Evolutionary conservation across 2,888 invertebrate species (phyloP), one percentile per base, ranked within the genome.

Genomic region (Watsonalla cultraria): DNA sequence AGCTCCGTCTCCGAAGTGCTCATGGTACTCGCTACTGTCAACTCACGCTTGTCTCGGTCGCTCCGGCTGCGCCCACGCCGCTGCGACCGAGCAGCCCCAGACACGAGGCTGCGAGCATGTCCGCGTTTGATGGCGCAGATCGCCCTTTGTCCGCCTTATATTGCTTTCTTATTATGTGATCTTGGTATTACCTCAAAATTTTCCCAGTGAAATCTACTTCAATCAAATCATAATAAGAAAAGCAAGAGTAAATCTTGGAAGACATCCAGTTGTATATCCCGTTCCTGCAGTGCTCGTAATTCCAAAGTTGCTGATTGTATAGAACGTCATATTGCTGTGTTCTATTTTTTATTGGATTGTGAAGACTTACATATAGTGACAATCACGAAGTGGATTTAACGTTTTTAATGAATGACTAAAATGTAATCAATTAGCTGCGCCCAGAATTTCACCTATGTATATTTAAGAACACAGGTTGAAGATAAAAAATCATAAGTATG

Each of bases 1-100:
- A 97, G 97, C 93, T 97, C 97, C 91, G 96, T 98, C 92, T 98
- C 97, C 92, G 98, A 98, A 95, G 98, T 98, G 92, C 95, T 97
- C 94, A 98, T 98, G 98, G 98, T 98, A 96, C 90, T 89, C 90
- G 86, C 80, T 82, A 77, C 76, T 82, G 78, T 84, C 92, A 92
- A 89, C 86, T 83, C 79, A 79, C 82, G 84, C 84, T 85, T 86
- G 84, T 74, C 85, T 85, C 85, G 86, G 84, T 82, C 84, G 81
- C 80, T 74, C 62, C 76, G 79, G 79, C 69, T 66, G 75, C 74
- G 69, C 66, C 58, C 69, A 77, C 79, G 83, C 80, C 80, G 80
- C 77, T 69, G 79, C 84, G 88, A 86, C 85, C 88, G 89, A 90
- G 88, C 90, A 89, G 90, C 90, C 90, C 89, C 80, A 90, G 89